phyloP scores from a whole-genome alignment of 2,888 invertebrate species.

The Leucophenga montana region DNA sequence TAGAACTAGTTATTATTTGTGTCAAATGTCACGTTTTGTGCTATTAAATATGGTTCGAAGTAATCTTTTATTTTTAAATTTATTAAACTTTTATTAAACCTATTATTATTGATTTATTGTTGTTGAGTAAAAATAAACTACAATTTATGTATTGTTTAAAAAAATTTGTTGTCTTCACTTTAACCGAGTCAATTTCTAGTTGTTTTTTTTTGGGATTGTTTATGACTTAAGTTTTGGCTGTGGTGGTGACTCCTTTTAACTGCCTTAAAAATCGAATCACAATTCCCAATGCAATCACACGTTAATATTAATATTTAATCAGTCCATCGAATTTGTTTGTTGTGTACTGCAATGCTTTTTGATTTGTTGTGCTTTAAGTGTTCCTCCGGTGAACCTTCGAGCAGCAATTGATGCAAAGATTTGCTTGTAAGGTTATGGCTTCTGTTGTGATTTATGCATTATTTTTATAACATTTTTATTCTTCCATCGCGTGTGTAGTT shows the following conservation, averaged over 20 bases:
- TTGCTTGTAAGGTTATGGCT: not conserved
- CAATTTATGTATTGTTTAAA: too few relatives aligned
- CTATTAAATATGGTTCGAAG: too few relatives aligned
- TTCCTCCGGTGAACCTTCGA: constrained; percentile 28
- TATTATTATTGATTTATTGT: too few relatives aligned
- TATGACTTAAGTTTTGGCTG: not conserved
- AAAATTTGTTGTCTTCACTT: too few relatives aligned
- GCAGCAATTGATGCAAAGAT: not conserved
- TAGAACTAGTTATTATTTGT: too few relatives aligned
- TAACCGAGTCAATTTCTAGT: not conserved
- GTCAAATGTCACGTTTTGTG: too few relatives aligned
- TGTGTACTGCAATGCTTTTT: constrained; percentile 37
- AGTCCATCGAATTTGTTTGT: constrained; percentile 67
- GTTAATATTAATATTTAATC: constrained; percentile 70
- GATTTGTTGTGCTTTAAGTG: constrained; percentile 39
- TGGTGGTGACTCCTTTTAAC: constrained; percentile 17
- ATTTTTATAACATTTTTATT: too few relatives aligned
- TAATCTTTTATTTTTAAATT: too few relatives aligned
- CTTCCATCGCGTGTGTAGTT: not conserved
- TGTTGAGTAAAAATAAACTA: too few relatives aligned
- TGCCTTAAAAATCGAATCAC: constrained; percentile 70
- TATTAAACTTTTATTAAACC: too few relatives aligned
- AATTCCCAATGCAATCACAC: constrained; percentile 71
- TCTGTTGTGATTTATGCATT: not conserved
- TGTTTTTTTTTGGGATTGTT: constrained; percentile 2